Evolutionary conservation across 2,888 invertebrate species (phyloP).

Genomic region (Bruchidius siliquastri): DNA sequence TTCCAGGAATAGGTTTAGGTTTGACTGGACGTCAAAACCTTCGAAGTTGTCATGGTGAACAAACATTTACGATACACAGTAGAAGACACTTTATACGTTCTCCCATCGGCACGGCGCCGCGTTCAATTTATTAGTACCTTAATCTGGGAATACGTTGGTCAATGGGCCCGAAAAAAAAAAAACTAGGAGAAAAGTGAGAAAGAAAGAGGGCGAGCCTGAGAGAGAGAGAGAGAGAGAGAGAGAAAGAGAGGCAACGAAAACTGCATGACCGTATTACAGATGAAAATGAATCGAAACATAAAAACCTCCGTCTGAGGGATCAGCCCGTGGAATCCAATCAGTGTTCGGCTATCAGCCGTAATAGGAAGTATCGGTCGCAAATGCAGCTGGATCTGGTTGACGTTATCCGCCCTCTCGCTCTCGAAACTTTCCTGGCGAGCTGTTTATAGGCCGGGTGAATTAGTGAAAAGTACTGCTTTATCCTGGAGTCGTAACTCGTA

Average conservation of each 20-base stretch:
- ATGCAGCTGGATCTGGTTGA: conserved; percentile 18
- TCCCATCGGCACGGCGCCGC: no score
- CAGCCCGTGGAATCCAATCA: conserved; percentile 43
- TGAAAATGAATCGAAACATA: conserved; percentile 9
- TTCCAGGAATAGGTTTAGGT: no score
- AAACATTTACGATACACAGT: no score
- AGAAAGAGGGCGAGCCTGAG: background rate
- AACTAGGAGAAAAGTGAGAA: no score
- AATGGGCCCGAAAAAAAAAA: background rate
- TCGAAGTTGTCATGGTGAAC: no score
- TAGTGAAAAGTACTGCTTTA: no score
- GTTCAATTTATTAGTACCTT: no score
- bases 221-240: background rate
- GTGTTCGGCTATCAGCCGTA: conserved; percentile 44
- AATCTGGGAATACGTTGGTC: background rate
- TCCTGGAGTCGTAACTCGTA: no score
- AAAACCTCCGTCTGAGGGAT: conserved; percentile 40
- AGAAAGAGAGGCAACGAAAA: background rate
- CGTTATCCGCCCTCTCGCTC: conserved; percentile 8
- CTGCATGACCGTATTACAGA: background rate
- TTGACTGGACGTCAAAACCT: no score
- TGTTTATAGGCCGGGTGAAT: background rate
- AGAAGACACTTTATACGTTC: no score
- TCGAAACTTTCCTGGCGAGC: background rate
- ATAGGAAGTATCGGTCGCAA: conserved; percentile 39